These are phyloP conservation scores for Danionella dracula DNA, from an alignment of 2,797 vertebrate species.

Conservation along the genomic window DNA sequence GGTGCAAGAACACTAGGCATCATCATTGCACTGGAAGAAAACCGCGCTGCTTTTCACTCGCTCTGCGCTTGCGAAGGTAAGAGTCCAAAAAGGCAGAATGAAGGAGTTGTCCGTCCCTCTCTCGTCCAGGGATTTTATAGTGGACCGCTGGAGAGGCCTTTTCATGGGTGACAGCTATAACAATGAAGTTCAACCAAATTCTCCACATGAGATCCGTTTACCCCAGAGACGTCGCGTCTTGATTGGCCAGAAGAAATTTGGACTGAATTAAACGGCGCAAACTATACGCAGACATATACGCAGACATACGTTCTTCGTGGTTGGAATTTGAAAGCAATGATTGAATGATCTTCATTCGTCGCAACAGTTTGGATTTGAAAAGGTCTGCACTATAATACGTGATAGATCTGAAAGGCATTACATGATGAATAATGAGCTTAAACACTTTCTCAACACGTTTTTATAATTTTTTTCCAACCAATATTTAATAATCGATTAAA, in stretches of 20 bases:
- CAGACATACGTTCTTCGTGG: too few relatives aligned
- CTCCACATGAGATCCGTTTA: slow-evolving; percentile 78
- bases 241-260: slow-evolving; percentile 81
- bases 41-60: slow-evolving; percentile 15
- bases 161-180: slow-evolving; percentile 80
- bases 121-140: slow-evolving; percentile 76
- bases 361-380: too few relatives aligned
- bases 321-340: too few relatives aligned
- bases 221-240: slow-evolving; percentile 54
- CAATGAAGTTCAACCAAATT: slow-evolving; percentile 81
- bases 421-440: too few relatives aligned
- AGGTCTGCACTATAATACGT: too few relatives aligned
- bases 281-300: slow-evolving; percentile 70
- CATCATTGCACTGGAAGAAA: slow-evolving; percentile 72
- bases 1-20: slow-evolving; percentile 85
- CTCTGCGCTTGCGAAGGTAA: slow-evolving; percentile 44
- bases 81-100: slow-evolving; percentile 56
- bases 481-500: too few relatives aligned
- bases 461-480: too few relatives aligned
- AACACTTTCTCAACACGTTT: too few relatives aligned
- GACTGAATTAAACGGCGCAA: slow-evolving; percentile 84
- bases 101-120: slow-evolving; percentile 54
- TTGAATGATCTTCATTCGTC: too few relatives aligned
- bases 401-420: too few relatives aligned
- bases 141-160: slow-evolving; percentile 65